Conservation (phyloP, 2,113 vertebrate genomes). For the Isurus oxyrinchus region DNA sequence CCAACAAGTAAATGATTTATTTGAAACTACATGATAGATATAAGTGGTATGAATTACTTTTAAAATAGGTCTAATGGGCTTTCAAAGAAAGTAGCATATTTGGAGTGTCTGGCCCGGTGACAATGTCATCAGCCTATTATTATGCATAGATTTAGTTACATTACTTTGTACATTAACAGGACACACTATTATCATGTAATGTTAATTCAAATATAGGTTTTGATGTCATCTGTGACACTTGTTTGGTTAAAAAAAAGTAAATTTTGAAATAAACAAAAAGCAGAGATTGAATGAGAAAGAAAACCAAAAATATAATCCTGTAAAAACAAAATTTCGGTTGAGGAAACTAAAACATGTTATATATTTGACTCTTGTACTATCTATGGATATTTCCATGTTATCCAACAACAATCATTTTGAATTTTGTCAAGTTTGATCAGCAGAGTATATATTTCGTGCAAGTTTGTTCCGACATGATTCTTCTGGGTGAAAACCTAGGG, state of each 20-base stretch:
- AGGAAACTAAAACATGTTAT: not conserved
- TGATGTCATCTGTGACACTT: no score
- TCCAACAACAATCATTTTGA: not conserved
- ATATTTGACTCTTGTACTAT: not conserved
- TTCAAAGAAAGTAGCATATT: not conserved
- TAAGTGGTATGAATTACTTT: no score
- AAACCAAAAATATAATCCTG: not conserved
- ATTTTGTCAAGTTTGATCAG: not conserved
- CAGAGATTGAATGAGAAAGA: not conserved
- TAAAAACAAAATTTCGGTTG: not conserved
- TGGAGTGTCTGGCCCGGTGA: not conserved
- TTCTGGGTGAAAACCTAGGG: not conserved
- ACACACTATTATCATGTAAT: not conserved
- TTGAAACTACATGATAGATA: no score
- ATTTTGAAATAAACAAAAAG: not conserved
- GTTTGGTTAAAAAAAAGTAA: not conserved
- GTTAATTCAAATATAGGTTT: not conserved
- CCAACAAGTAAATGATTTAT: no score
- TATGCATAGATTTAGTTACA: not conserved
- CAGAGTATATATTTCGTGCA: not conserved
- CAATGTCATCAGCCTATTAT: not conserved
- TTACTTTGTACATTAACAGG: not conserved
- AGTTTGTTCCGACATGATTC: not conserved
- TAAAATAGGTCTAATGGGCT: not conserved
- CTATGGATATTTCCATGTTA: not conserved